phyloP scores from a whole-genome alignment of 2,797 vertebrate species.

The Bovichtus variegatus region DNA sequence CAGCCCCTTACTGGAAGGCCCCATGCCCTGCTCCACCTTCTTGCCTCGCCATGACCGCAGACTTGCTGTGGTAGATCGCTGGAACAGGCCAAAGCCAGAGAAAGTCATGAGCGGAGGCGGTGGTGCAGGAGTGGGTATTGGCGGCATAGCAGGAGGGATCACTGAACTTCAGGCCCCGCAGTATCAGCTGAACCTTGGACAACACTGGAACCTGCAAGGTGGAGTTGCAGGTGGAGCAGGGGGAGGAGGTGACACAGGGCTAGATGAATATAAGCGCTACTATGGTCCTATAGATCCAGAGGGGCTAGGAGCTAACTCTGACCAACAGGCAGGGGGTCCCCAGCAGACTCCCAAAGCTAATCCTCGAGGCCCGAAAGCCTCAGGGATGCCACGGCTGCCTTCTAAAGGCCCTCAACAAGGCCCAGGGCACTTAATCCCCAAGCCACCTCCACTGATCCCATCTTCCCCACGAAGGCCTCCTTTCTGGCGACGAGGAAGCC shows the following conservation, averaged over 20 bases:
- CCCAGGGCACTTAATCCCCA: conserved; percentile 83
- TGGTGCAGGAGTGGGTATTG: conserved; percentile 72
- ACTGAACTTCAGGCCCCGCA: conserved; percentile 79
- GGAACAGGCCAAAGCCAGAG: conserved; percentile 86
- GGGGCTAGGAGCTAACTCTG: conserved; percentile 83
- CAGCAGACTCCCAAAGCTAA: conserved; percentile 85
- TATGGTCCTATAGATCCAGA: conserved; percentile 95
- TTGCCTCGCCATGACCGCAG: conserved; percentile 89
- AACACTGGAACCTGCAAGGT: conserved; percentile 79
- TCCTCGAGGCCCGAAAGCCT: conserved; percentile 77
- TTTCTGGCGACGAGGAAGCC: conserved; percentile 86
- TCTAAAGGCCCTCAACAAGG: conserved; percentile 79
- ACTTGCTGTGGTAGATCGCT: conserved; percentile 89
- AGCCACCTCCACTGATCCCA: conserved; percentile 84
- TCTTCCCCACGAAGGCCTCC: conserved; percentile 85
- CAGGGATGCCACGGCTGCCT: conserved; percentile 79
- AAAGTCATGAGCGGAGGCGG: conserved; percentile 75
- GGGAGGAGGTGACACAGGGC: conserved; percentile 71
- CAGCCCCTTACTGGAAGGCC: conserved; percentile 86
- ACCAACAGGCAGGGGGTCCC: conserved; percentile 74
- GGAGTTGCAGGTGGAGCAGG: conserved; percentile 52
- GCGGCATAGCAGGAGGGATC: conserved; percentile 80
- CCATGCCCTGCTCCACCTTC: conserved; percentile 89
- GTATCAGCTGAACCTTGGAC: conserved; percentile 79
- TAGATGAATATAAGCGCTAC: conserved; percentile 93